Evolutionary conservation across 2,113 vertebrate species (phyloP).

Genomic region (Harpagus bidentatus): DNA sequence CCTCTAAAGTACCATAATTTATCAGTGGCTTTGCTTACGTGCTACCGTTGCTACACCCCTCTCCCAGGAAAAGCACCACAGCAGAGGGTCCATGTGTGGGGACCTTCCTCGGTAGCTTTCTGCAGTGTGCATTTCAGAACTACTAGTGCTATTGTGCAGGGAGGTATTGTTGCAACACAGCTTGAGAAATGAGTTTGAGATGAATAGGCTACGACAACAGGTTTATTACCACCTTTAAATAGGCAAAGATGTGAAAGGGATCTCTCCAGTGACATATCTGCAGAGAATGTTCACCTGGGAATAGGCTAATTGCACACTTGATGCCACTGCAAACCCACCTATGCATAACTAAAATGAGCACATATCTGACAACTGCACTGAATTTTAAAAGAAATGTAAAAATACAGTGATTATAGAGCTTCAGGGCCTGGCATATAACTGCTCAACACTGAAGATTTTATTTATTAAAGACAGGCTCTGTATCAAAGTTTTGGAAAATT

Average conservation of each 20-base stretch:
- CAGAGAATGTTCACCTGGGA: slow-evolving; percentile 3
- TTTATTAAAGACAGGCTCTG: not conserved
- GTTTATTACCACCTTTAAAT: slow-evolving; percentile 27
- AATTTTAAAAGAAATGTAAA: slow-evolving; percentile 16
- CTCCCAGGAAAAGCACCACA: not conserved
- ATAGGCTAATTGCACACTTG: slow-evolving; percentile 35
- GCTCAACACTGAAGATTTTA: not conserved
- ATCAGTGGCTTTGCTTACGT: not conserved
- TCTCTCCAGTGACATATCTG: slow-evolving; percentile 48
- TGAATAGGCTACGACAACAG: not conserved
- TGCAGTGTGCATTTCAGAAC: not conserved
- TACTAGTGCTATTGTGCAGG: not conserved
- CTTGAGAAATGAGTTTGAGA: slow-evolving; percentile 22
- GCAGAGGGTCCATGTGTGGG: not conserved
- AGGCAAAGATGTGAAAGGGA: slow-evolving; percentile 5
- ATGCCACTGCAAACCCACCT: slow-evolving; percentile 10
- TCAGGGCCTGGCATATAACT: not conserved
- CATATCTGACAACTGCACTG: slow-evolving; percentile 31
- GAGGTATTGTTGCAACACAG: not conserved
- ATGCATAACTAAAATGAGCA: slow-evolving; percentile 44
- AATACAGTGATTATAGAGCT: slow-evolving; percentile 3
- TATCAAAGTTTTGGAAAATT: not conserved
- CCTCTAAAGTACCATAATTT: not conserved
- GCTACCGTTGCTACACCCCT: not conserved
- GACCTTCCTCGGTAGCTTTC: not conserved